phyloP scores from a whole-genome alignment of 2,888 invertebrate genomes.

The Adelognathus sp. region DNA sequence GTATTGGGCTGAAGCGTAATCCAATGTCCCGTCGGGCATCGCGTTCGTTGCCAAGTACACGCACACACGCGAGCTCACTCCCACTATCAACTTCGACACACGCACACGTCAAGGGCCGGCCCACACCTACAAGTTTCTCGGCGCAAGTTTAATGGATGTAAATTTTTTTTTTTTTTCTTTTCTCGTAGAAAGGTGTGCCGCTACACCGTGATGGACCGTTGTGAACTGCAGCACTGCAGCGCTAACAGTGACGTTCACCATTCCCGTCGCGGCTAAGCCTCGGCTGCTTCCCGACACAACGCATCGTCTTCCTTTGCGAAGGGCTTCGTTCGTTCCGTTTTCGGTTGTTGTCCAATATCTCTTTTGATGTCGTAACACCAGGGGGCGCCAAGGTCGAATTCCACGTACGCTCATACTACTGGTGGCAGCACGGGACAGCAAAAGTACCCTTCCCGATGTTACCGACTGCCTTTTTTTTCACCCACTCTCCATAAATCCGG shows the following conservation, averaged over 20 bases:
- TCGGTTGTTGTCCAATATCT: not conserved
- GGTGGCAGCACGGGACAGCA: not conserved
- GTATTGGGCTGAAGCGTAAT: slow-evolving; percentile 72
- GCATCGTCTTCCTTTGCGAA: not conserved
- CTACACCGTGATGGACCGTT: not conserved
- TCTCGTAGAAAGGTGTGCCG: not conserved
- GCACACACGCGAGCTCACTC: not conserved
- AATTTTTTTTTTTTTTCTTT: not conserved
- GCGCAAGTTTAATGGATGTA: not conserved
- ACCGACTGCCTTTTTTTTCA: not conserved
- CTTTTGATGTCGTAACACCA: not conserved
- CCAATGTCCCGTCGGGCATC: slow-evolving; percentile 67
- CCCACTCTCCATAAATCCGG: no score
- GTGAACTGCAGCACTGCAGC: slow-evolving; percentile 23
- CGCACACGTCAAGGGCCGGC: not conserved
- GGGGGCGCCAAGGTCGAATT: not conserved
- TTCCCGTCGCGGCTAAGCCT: not conserved
- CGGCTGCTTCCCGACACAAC: not conserved
- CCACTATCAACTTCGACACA: no score
- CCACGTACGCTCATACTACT: not conserved
- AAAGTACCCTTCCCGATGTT: not conserved
- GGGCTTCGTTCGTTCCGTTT: not conserved
- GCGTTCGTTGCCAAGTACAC: slow-evolving; percentile 59
- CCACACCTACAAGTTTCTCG: not conserved
- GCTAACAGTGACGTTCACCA: slow-evolving; percentile 37